phyloP scores from a whole-genome alignment of 2,888 invertebrate species.

The Zhuqinia jingwanae region DNA sequence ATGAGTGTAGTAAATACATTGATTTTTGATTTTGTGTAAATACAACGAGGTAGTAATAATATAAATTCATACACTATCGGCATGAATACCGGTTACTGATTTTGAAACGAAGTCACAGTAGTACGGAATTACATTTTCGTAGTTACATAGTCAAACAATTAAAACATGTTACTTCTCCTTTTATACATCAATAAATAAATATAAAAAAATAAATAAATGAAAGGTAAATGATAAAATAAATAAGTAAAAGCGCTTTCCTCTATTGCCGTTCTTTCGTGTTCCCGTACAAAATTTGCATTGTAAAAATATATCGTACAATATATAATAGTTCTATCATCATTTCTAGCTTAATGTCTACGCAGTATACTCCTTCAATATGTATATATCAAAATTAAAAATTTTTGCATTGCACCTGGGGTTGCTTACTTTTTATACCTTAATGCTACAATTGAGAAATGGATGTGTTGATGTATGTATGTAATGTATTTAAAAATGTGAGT shows the following conservation, averaged over 20 bases:
- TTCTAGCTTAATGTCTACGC: background rate
- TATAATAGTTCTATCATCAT: background rate
- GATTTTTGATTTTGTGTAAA: too few relatives aligned
- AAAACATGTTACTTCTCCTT: background rate
- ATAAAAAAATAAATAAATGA: background rate
- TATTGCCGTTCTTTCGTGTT: background rate
- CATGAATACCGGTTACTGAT: too few relatives aligned
- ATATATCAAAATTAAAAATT: constrained; percentile 51
- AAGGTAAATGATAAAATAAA: constrained; percentile 13
- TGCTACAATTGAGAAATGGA: background rate
- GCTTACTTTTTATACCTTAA: background rate
- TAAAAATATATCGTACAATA: constrained; percentile 53
- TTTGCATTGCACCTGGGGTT: constrained; percentile 59
- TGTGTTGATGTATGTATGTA: background rate
- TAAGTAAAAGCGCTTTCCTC: constrained; percentile 4
- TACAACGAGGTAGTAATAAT: too few relatives aligned
- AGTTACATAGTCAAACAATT: background rate
- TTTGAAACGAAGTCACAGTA: too few relatives aligned
- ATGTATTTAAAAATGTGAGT: background rate
- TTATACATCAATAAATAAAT: background rate
- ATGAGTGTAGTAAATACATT: too few relatives aligned
- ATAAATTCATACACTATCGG: too few relatives aligned
- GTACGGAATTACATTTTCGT: too few relatives aligned
- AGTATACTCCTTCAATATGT: background rate
- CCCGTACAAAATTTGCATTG: constrained; percentile 49